Conservation (phyloP, 1,140 invertebrate species). For the Pseudomyrmex cubaensis region DNA sequence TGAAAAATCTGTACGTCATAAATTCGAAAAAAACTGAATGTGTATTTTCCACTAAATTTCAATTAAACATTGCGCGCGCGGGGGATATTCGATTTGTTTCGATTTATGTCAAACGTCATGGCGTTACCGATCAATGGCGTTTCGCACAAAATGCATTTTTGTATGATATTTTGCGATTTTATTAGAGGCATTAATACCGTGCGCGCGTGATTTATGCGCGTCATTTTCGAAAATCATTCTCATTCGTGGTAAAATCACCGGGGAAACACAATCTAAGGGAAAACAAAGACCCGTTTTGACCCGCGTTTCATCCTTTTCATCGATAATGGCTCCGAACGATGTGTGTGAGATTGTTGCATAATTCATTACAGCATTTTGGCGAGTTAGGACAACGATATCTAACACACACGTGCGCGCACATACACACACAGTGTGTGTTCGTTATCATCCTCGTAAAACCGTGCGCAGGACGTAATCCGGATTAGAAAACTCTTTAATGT, state of each 20-base stretch:
- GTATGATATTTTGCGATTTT: neutral
- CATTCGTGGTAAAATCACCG: constrained; percentile 2
- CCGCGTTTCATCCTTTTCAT: neutral
- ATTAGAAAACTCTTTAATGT: constrained; percentile 8
- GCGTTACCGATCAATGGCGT: too few relatives aligned
- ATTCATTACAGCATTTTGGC: constrained; percentile 19
- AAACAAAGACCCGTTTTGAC: constrained; percentile 13
- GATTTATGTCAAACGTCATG: constrained; percentile 29
- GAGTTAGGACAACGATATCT: neutral
- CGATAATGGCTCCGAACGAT: constrained; percentile 23
- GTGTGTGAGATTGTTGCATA: constrained; percentile 23
- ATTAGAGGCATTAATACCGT: too few relatives aligned
- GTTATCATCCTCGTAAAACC: neutral
- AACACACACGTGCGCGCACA: neutral
- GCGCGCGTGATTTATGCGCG: neutral
- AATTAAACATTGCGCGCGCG: neutral
- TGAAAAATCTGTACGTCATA: neutral
- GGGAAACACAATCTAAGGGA: constrained; percentile 18
- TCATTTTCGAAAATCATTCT: constrained; percentile 22
- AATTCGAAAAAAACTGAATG: constrained; percentile 14
- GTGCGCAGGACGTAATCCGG: neutral
- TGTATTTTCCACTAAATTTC: neutral
- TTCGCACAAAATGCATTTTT: too few relatives aligned
- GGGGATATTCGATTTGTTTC: constrained; percentile 33
- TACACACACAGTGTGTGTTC: neutral